Evolutionary conservation across 2,113 vertebrate species (phyloP).

Genomic region (Hippocampus guttulatus): DNA sequence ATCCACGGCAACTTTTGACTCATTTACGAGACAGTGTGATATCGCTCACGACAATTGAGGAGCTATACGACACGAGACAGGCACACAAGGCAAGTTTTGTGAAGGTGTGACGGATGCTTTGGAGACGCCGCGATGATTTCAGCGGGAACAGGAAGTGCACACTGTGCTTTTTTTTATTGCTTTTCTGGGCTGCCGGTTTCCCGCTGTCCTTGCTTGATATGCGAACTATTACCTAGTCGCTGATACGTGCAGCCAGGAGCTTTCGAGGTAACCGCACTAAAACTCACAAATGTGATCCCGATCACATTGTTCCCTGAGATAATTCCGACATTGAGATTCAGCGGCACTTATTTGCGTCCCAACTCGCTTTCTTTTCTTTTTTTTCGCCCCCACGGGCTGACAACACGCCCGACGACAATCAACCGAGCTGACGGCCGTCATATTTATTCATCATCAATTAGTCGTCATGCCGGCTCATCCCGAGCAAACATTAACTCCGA

Average conservation of each 20-base stretch:
- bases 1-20: neutral
- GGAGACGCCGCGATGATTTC: neutral
- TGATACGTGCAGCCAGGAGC: neutral
- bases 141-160: slow-evolving; percentile 1
- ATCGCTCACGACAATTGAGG: neutral
- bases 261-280: neutral
- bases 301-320: neutral
- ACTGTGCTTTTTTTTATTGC: slow-evolving; percentile 1
- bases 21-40: neutral
- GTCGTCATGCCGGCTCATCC: neutral
- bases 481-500: neutral
- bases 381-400: neutral
- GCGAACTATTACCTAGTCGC: neutral
- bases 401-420: neutral
- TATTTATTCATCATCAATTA: slow-evolving; percentile 3
- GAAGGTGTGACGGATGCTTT: neutral
- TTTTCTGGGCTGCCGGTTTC: neutral
- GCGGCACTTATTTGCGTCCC: neutral
- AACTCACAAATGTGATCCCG: neutral
- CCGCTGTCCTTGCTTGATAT: neutral
- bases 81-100: neutral
- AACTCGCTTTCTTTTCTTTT: neutral
- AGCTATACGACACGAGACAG: neutral
- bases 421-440: neutral
- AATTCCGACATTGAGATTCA: slow-evolving; percentile 4